phyloP scores from a whole-genome alignment of 2,888 invertebrate genomes.

The Cephus pulcher region DNA sequence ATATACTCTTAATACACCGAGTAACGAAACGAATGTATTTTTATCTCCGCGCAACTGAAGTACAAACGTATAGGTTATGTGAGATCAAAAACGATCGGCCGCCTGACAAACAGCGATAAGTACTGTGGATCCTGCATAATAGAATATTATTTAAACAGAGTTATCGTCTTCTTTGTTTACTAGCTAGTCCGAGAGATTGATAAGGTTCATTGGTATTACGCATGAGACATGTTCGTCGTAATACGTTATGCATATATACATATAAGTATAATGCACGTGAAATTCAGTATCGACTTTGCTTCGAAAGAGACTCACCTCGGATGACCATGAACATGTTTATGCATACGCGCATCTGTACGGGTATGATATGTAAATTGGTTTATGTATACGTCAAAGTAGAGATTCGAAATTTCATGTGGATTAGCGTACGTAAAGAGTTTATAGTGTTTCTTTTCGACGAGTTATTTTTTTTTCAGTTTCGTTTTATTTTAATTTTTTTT shows the following conservation, averaged over 20 bases:
- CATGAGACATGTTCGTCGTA: background rate
- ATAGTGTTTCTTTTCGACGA: background rate
- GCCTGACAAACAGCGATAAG: background rate
- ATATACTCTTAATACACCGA: background rate
- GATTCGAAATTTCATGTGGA: background rate
- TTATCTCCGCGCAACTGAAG: background rate
- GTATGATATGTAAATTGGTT: background rate
- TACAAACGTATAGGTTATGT: background rate
- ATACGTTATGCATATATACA: background rate
- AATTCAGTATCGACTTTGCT: background rate
- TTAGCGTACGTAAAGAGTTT: background rate
- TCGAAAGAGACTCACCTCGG: background rate
- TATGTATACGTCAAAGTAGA: background rate
- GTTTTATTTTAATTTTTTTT: background rate
- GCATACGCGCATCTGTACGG: background rate
- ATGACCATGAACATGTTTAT: background rate
- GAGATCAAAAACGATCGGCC: background rate
- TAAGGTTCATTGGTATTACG: background rate
- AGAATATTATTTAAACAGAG: background rate
- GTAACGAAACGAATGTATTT: background rate
- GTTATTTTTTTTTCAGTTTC: background rate
- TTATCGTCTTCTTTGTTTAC: background rate
- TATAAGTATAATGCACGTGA: background rate
- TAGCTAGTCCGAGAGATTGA: background rate
- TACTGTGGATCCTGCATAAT: background rate